Evolutionary conservation across 2,888 invertebrate species (phyloP), one percentile per base, ranked within the genome.

Genomic region (Strigamia maritima): DNA sequence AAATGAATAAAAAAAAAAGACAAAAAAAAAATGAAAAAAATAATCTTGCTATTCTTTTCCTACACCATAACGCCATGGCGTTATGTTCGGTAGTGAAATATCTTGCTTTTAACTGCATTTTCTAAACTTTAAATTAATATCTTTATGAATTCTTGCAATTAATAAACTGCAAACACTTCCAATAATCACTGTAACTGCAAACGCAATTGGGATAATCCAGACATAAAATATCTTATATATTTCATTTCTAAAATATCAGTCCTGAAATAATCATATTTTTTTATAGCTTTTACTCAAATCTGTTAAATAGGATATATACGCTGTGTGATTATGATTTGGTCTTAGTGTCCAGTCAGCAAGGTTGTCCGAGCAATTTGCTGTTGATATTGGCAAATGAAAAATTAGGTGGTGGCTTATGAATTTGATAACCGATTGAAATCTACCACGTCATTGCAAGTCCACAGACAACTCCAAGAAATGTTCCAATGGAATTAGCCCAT

Each of bases 161-260:
- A 38, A 75, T 40, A 75, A 35, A 22, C 75, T 75, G 40, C 38
- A 8, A 12, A 75, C n/a, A 35, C 31, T 35, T 28, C 75, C 75
- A 31, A 75, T 12, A 19, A 35, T 26, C n/a, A 75, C 19, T 1
- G 31, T 19, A 35, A 31, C n/a, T 38, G 22, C 1, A n/a, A 22
- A 75, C n/a, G 75, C 35, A 2, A 75, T 22, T n/a, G 75, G 75
- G 6, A 75, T 75, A 35, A 75, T 28, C 75, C 75, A 75, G 10
- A 75, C 4, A 31, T 75, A 75, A 2, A 35, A 75, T 22, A 75
- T 75, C 31, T 75, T 75, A 6, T 75, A 31, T 16, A 4, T 2
- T 7, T 4, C 7, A 75, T 19, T 12, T n/a, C 35, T 26, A 75
- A 75, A n/a, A 75, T 40, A 2, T 75, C 40, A 7, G 1, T 19